phyloP scores from a whole-genome alignment of 2,113 vertebrate species.

The Mus pahari region DNA sequence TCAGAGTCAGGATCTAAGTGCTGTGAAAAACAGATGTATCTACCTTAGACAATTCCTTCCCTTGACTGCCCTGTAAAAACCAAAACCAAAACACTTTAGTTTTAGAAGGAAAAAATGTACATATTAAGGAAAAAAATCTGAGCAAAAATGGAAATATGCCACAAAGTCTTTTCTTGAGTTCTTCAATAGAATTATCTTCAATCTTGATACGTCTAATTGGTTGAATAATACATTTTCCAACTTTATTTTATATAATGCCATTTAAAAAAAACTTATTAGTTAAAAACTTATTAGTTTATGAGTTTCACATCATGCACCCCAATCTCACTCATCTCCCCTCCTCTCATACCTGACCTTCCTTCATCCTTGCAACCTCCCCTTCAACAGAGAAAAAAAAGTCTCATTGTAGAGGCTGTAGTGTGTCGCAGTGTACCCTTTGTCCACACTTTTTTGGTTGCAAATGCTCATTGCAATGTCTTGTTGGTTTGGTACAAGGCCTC shows the following conservation, averaged over 20 bases:
- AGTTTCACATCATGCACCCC: too few relatives aligned
- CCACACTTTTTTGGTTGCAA: too few relatives aligned
- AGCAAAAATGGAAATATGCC: not conserved
- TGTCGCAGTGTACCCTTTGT: too few relatives aligned
- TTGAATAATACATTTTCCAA: not conserved
- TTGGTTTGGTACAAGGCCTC: too few relatives aligned
- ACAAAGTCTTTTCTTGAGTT: not conserved
- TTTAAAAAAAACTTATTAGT: not conserved
- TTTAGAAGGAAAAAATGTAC: not conserved
- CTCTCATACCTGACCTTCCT: too few relatives aligned
- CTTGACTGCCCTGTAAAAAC: not conserved
- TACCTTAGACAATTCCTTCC: not conserved
- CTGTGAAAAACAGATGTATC: not conserved
- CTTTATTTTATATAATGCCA: not conserved
- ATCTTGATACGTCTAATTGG: not conserved
- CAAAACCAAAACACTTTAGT: not conserved
- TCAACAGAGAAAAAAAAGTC: too few relatives aligned
- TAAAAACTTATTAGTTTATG: too few relatives aligned
- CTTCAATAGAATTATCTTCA: not conserved
- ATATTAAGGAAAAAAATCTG: not conserved
- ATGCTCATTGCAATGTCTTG: too few relatives aligned
- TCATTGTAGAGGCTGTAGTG: too few relatives aligned
- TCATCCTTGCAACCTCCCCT: too few relatives aligned
- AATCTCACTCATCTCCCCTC: too few relatives aligned
- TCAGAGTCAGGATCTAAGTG: not conserved